Base-by-base conservation (phyloP, 2,888 invertebrate genomes). In the Cosmopolites sordidus region DNA sequence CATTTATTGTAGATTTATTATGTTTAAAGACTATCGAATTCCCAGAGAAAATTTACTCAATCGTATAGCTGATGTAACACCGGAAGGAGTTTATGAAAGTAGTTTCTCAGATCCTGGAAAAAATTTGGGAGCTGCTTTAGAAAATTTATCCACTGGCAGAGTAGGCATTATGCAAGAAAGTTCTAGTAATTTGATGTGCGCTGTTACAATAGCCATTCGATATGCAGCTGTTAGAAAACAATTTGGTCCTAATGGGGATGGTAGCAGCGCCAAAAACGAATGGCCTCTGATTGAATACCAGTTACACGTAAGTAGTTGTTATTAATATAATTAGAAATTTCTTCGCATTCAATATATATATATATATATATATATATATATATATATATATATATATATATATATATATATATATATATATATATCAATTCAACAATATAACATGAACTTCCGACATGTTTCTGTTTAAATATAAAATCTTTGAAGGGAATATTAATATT, bases 41-140 rank as follows among this genome's bases (percentile, higher is more conserved):
- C 91, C 93, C 1, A 81, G 88, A 47, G 88, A 86, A 66, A 87
- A 88, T 70, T 77, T 95, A 0, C 76, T 96, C 48, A 94, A 95
- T 73, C 81, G 89, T 63, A 92, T 89, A 0, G 94, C 91, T 4
- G 93, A 95, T 71, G 90, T 97, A 14, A 88, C 89, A 0, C 82
- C 86, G 3, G 89, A 90, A 11, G 96, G 96, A 0, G 79, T 82
- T 57, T 97, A 95, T 70, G 87, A 91, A 63, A 89, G 92, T 62
- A 87, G 90, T n/a, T 92, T 89, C 72, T 87, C 90, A 41, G 92
- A 94, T 66, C 90, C 92, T 0, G 88, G 86, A 33, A 86, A 84
- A 69, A 85, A 92, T 66, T 79, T 94, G 60, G 93, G 88, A 0
- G 89, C 89, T 0, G 89, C 90, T 0, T 75, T 94, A 39, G 93